Percentiles rank a stretch among this genome's conserved stretches.
Evolutionary conservation across 2,797 vertebrate genomes (phyloP).

Genomic region (Picus viridis): DNA sequence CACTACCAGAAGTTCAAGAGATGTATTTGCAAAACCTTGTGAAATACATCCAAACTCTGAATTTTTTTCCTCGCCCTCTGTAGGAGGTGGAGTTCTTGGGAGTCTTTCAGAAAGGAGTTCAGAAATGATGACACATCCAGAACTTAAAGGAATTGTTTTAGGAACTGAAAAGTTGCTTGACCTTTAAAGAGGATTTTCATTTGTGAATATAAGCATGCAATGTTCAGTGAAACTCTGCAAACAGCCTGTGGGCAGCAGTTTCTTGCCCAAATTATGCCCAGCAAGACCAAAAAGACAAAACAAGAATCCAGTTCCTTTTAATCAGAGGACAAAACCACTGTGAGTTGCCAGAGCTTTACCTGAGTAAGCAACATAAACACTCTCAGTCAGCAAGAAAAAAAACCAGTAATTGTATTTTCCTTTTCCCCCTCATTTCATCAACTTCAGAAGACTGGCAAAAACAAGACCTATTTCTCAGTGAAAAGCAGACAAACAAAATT

Average conservation of each 20-base stretch:
- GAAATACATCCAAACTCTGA: background rate
- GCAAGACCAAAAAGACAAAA: conserved; percentile 30
- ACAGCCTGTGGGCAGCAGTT: conserved; percentile 29
- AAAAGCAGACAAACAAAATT: conserved; percentile 48
- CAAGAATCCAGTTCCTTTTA: conserved; percentile 36
- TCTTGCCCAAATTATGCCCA: conserved; percentile 37
- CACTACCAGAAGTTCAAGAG: background rate
- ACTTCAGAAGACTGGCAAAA: conserved; percentile 35
- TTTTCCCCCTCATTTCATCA: conserved; percentile 44
- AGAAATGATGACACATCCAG: background rate
- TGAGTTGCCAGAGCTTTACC: conserved; percentile 45
- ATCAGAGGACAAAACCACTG: conserved; percentile 40
- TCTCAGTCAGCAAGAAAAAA: conserved; percentile 59
- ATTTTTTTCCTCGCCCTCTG: conserved; percentile 18
- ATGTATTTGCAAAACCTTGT: background rate
- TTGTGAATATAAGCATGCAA: background rate
- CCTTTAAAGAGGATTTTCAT: conserved; percentile 36
- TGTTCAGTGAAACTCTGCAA: conserved; percentile 38
- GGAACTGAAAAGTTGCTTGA: conserved; percentile 14
- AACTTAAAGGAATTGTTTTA: conserved; percentile 41
- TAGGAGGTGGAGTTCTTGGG: conserved; percentile 27
- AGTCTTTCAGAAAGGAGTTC: background rate
- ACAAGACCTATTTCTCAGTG: conserved; percentile 22
- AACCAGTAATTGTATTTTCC: background rate
- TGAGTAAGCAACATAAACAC: conserved; percentile 54